Base-by-base conservation (phyloP, 2,113 vertebrate genomes). In the Ibidorhyncha struthersii region DNA sequence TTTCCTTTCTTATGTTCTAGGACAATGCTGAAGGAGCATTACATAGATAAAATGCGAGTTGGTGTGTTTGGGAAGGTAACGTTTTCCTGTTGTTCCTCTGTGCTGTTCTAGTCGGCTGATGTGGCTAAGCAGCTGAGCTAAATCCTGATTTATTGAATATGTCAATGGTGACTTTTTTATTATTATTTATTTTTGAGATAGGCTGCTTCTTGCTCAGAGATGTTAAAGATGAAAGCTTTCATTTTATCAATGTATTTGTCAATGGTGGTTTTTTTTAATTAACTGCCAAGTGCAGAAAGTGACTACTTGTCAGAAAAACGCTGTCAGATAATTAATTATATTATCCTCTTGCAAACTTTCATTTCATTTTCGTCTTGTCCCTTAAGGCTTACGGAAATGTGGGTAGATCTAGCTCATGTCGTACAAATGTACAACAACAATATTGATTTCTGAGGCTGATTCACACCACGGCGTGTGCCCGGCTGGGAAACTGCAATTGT, bases 41-140 rank as follows among this genome's bases (percentile, higher is more conserved):
- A 99, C 88, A 95, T 99, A 6, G 99, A 99, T 76, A 99, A 98
- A 93, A 98, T 98, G 2, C 97, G 99, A 36, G 98, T 99, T 0
- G 99, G 99, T 12, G 99, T 99, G 56, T 99, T 99, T 73, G 99
- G 99, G 91, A 98, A 99, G 99, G 99, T 99, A 98, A 98, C 5
- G 18, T 34, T 76, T 19, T n/a, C 4, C 62, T 1, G 1, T 69
- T 81, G 34, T 36, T 92, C 32, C 34, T 43, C 18, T 58, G 27
- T 43, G 70, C 40, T 70, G 12, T 65, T 59, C 13, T 8, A 12
- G 27, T 32, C 41, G 34, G 2, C 52, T 59, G 20, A 27, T 13
- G 25, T 3, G 16, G 30, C 34, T 73, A 32, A 19, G 29, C 47
- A 50, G 34, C 83, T 82, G 30, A 12, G 10, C 34, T 69, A 21